Evolutionary conservation across 2,888 invertebrate species (phyloP).

Genomic region (Leptodirus hochenwartii): DNA sequence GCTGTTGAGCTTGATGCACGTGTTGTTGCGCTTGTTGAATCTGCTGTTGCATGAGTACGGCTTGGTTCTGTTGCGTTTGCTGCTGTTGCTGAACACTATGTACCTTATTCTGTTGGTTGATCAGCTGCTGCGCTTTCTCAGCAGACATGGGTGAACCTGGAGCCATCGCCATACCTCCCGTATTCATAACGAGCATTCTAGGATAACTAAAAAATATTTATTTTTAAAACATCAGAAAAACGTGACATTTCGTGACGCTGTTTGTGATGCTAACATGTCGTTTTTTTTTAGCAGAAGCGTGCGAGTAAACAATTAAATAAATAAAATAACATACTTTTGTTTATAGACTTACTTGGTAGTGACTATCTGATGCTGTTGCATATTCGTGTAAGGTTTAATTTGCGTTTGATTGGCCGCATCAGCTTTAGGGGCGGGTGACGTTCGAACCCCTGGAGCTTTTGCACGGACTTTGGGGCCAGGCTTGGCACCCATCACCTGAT

Average conservation of each 20-base stretch:
- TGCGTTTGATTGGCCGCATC: conserved; percentile 58
- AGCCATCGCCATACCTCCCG: conserved; percentile 37
- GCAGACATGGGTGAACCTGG: conserved; percentile 35
- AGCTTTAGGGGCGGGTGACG: conserved; percentile 54
- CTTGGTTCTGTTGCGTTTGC: conserved; percentile 32
- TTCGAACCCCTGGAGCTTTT: conserved; percentile 43
- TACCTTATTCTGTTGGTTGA: conserved; percentile 27
- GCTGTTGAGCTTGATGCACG: conserved; percentile 36
- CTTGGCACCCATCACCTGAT: conserved; percentile 30
- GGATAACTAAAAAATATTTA: conserved; percentile 5
- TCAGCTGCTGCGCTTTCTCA: conserved; percentile 34
- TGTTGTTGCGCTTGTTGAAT: conserved; percentile 37
- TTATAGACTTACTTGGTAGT: conserved; percentile 31
- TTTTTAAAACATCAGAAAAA: conserved; percentile 3
- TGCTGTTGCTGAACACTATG: conserved; percentile 33
- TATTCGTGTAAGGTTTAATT: conserved; percentile 32
- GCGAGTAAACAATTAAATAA: no score
- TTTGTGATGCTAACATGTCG: no score
- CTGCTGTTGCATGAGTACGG: conserved; percentile 27
- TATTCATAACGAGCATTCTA: conserved; percentile 39
- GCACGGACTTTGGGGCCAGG: conserved; percentile 47
- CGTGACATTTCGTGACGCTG: neutral
- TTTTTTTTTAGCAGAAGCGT: no score
- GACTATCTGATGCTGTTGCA: conserved; percentile 30
- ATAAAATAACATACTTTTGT: no score